phyloP scores from a whole-genome alignment of 2,113 vertebrate species.

The Corvus moneduloides region DNA sequence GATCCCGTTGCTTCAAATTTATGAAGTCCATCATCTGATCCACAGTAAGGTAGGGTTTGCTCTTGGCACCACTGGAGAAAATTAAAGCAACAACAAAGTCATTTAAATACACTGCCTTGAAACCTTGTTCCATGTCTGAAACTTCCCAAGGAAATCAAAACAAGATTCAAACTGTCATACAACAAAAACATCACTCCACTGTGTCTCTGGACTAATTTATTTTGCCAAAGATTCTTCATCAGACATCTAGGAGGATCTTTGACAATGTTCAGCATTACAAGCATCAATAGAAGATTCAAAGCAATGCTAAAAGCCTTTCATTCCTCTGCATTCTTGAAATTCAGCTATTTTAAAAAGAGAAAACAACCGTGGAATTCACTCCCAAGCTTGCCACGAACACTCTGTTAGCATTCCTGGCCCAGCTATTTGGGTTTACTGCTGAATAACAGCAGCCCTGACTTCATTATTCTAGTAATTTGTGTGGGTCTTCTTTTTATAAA shows the following conservation, averaged over 20 bases:
- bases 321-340: not conserved
- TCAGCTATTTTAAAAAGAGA: not conserved
- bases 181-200: not conserved
- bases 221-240: not conserved
- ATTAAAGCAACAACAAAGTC: not conserved
- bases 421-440: not conserved
- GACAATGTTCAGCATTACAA: not conserved
- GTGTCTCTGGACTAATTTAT: not conserved
- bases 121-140: not conserved
- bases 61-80: slow-evolving; percentile 87
- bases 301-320: not conserved
- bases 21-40: slow-evolving; percentile 98
- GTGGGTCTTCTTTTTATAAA: not conserved
- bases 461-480: not conserved
- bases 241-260: not conserved
- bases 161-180: not conserved
- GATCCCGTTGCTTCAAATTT: slow-evolving; percentile 92
- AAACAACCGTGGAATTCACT: accelerated
- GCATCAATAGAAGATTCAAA: not conserved
- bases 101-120: not conserved
- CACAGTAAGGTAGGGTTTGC: slow-evolving; percentile 87
- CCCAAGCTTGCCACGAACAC: not conserved
- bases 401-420: not conserved
- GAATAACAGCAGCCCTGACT: not conserved
- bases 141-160: not conserved